These are phyloP conservation scores for Orthosia gracilis DNA, from an alignment of 2,888 invertebrate species.

Conservation along the genomic window DNA sequence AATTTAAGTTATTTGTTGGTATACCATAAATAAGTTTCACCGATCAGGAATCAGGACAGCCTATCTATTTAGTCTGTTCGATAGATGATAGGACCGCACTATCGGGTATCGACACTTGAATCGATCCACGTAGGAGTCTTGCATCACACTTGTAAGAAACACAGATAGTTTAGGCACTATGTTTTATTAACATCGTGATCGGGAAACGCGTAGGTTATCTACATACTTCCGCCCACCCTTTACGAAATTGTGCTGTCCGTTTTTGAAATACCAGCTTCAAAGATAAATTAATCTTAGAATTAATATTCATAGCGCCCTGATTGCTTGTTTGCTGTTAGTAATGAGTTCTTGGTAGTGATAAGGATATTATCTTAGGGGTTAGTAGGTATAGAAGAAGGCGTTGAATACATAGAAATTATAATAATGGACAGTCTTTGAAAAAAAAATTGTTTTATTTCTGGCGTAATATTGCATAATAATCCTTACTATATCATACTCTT, in stretches of 20 bases:
- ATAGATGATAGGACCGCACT: slow-evolving; percentile 35
- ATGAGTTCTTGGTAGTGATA: slow-evolving; percentile 43
- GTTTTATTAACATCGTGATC: slow-evolving; percentile 65
- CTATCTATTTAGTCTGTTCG: slow-evolving; percentile 7
- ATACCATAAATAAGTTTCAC: neutral
- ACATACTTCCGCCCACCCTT: slow-evolving; percentile 68
- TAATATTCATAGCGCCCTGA: slow-evolving; percentile 36
- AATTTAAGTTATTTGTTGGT: too few species aligned
- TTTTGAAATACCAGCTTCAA: slow-evolving; percentile 39
- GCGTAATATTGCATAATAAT: neutral
- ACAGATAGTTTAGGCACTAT: slow-evolving; percentile 43
- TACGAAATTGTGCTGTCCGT: slow-evolving; percentile 43
- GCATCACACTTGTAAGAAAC: slow-evolving; percentile 59
- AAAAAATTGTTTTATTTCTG: neutral
- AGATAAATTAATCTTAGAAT: slow-evolving; percentile 33
- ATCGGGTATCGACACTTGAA: slow-evolving; percentile 64
- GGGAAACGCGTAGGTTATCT: slow-evolving; percentile 72
- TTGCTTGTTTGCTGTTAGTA: slow-evolving; percentile 38
- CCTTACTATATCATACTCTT: too few species aligned
- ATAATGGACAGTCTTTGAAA: neutral
- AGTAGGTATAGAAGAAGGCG: neutral
- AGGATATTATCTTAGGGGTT: slow-evolving; percentile 38
- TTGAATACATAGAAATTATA: neutral
- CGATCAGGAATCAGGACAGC: slow-evolving; percentile 18
- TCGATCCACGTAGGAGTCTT: slow-evolving; percentile 65